A percentile compares a stretch with the other conserved stretches of the same genome.
phyloP scores from a whole-genome alignment of 2,113 vertebrate species.

The Leucopsar rothschildi region DNA sequence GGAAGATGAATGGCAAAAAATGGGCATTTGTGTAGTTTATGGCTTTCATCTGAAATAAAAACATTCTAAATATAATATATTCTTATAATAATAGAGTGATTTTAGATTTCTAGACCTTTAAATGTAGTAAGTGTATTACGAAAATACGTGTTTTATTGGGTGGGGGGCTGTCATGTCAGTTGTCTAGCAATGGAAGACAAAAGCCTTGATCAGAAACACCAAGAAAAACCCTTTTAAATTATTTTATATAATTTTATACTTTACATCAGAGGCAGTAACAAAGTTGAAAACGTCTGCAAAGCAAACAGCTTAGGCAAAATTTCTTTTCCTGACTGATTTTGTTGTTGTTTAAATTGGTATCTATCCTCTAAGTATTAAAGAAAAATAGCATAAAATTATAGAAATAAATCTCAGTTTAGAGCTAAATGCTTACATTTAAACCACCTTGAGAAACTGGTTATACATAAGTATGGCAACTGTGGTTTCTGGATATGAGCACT shows the following conservation, averaged over 20 bases:
- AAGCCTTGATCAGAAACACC: background rate
- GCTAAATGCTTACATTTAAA: background rate
- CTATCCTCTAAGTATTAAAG: background rate
- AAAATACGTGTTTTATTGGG: background rate
- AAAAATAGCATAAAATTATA: slow-evolving; percentile 22
- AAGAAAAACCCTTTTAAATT: background rate
- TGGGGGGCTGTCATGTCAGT: background rate
- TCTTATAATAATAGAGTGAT: background rate
- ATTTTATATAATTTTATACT: background rate
- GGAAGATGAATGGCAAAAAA: background rate
- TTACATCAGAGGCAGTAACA: background rate
- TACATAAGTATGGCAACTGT: background rate
- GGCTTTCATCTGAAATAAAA: background rate
- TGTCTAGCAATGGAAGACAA: background rate
- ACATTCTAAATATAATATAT: background rate
- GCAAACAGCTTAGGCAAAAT: background rate
- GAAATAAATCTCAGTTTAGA: slow-evolving; percentile 14
- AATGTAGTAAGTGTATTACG: background rate
- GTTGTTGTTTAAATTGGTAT: background rate
- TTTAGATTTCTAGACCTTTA: background rate
- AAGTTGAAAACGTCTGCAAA: background rate
- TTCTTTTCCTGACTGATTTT: background rate
- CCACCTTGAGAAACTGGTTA: background rate
- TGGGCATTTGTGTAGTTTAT: background rate
- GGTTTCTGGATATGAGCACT: background rate